Evolutionary conservation across 2,888 invertebrate genomes (phyloP), one percentile per base, ranked within the genome.

Genomic region (Laothoe populi): DNA sequence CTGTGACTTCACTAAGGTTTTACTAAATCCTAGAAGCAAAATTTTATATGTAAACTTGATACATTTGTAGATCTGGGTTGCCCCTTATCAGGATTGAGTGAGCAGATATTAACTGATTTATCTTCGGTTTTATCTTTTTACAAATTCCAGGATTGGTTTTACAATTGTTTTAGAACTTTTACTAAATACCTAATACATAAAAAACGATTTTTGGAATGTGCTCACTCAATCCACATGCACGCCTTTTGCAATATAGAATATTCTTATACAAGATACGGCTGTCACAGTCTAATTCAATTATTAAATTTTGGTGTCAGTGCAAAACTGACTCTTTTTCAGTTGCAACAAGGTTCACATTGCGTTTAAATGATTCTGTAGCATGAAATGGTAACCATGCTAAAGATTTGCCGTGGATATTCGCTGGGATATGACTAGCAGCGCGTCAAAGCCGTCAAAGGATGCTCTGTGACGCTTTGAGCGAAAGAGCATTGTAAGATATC

Each of bases 351-450:
- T 53, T 53, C 35, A 53, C 19, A 53, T 53, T 53, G 19, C 35
- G 10, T 31, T 1, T 4, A 19, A 8, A 11, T 53, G 19, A 2
- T 11, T 4, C 10, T 10, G 11, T 11, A 35, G 35, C 53, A 31
- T 53, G 53, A 53, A 53, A 53, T 53, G 53, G 53, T 35, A 53
- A 19, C 53, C 53, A 35, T 35, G 53, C 53, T 53, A 53, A 53
- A 35, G 53, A 53, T 53, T 49, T 26, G 7, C 24, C 26, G 49
- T 26, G 49, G 49, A 49, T 49, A 26, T 49, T 35, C 35, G 16
- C 11, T 16, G 53, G 35, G 53, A 53, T 53, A 53, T 35, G 35
- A 35, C 19, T 16, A 19, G 53, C 35, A 35, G 53, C 35, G 31
- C 19, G 53, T 53, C 53, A 53, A 53, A 53, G 49, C 26, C 31